Base-by-base conservation (phyloP, 2,113 vertebrate genomes). In the Phyllostomus hastatus region DNA sequence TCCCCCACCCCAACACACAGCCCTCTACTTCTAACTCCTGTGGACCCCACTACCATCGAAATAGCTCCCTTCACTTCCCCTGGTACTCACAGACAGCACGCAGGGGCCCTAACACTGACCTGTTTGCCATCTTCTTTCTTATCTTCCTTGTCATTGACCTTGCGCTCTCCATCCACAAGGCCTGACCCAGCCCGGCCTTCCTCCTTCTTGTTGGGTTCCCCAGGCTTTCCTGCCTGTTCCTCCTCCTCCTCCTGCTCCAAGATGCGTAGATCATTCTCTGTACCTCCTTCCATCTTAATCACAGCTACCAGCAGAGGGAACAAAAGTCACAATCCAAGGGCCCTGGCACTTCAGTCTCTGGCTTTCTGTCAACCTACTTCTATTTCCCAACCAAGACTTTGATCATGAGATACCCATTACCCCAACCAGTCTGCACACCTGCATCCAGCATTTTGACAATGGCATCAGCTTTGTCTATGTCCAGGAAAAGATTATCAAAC, bases 231-330 rank as follows among this genome's bases (percentile, higher is more conserved):
- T 7, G 96, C 96, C 41, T 98, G 97, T 22, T 98, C 98, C 38
- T 99, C 98, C 50, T 98, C 98, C 61, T 99, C 99, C 97, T 99
- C 99, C 97, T 99, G 98, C 73, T 99, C 99, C 95, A 99, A 97
- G 93, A 99, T 99, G 15, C 99, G 99, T 80, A 99, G 98, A 75
- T 99, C 99, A 2, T 99, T 98, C 88, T 99, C 99, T 0, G 98
- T 99, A 11, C 99, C 99, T 70, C 99, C 99, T 97, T 99, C 99
- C 99, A 99, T 99, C 98, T 99, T 99, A 96, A 99, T 99, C 84
- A 99, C 99, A 16, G 99, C 99, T 99, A 84, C 15, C 75, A 80
- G 86, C 2, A 38, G 90, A 24, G 33, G 19, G 52, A 95, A 9
- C 43, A 46, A 4, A 88, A 28, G 14, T 91, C 79, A 93, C 5